A percentile compares a stretch with the other conserved stretches of the same genome.
These are phyloP conservation scores for Drosophila fulvimacula DNA, from an alignment of 2,888 invertebrate genomes.

Conservation along the genomic window DNA sequence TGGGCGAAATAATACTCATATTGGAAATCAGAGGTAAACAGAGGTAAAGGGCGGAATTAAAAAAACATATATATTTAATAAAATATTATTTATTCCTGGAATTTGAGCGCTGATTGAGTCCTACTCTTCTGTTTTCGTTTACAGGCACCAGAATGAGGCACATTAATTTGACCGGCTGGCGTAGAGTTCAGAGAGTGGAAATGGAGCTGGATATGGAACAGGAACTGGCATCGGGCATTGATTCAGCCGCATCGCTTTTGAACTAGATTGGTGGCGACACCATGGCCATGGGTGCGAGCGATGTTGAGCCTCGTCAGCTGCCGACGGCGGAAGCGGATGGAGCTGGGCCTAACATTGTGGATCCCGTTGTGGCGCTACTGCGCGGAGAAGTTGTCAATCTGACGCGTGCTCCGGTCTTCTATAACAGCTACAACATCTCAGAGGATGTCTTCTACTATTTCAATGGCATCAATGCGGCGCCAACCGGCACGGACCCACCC, in stretches of 20 bases:
- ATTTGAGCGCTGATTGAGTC: not conserved
- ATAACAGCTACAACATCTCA: slow-evolving; percentile 83
- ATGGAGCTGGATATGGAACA: slow-evolving; percentile 37
- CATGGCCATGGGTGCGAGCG: slow-evolving; percentile 75
- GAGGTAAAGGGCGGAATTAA: too few species aligned
- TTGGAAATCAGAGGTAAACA: slow-evolving; percentile 10
- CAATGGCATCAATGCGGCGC: slow-evolving; percentile 74
- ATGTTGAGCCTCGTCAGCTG: slow-evolving; percentile 56
- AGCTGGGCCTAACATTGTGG: slow-evolving; percentile 49
- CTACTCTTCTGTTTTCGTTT: not conserved
- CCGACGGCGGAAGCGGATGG: slow-evolving; percentile 76
- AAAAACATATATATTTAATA: too few species aligned
- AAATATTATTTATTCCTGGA: not conserved
- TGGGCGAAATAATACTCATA: not conserved
- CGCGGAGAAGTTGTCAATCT: slow-evolving; percentile 66
- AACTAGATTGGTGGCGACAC: slow-evolving; percentile 48
- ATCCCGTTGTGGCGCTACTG: slow-evolving; percentile 61
- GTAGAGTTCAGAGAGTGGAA: slow-evolving; percentile 34
- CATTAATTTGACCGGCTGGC: slow-evolving; percentile 49
- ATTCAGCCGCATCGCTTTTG: slow-evolving; percentile 47
- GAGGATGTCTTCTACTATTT: slow-evolving; percentile 83
- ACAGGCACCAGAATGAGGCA: slow-evolving; percentile 55
- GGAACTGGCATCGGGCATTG: slow-evolving; percentile 32
- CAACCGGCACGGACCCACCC: slow-evolving; percentile 60
- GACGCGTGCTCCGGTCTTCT: slow-evolving; percentile 73